phyloP scores from a whole-genome alignment of 2,113 vertebrate genomes.

The Dasyprocta punctata region DNA sequence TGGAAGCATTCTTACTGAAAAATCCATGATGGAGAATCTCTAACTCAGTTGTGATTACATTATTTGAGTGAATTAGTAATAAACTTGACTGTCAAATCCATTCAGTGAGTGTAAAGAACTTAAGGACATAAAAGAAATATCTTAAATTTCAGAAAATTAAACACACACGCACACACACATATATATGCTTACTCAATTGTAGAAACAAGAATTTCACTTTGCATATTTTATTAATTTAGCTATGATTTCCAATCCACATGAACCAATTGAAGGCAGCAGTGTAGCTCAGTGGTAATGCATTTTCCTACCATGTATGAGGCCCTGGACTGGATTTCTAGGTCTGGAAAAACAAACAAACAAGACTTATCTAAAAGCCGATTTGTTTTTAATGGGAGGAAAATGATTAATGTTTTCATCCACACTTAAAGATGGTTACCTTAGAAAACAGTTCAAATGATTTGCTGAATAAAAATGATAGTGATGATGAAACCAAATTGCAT shows the following conservation, averaged over 20 bases:
- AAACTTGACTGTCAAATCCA: not conserved
- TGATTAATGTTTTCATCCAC: not conserved
- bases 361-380: not conserved
- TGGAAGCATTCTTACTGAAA: conserved; percentile 49
- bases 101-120: not conserved
- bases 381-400: not conserved
- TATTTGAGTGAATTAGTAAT: conserved; percentile 16
- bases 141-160: not conserved
- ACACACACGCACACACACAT: no score
- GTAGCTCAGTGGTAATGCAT: not conserved
- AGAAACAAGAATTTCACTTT: not conserved
- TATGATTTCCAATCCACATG: not conserved
- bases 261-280: not conserved
- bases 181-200: not conserved
- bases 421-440: not conserved
- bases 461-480: not conserved
- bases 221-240: not conserved
- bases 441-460: not conserved
- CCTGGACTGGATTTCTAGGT: not conserved
- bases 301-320: not conserved
- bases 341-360: not conserved
- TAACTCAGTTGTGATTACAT: not conserved
- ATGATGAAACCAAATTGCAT: not conserved
- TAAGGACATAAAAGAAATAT: not conserved
- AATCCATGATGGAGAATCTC: conserved; percentile 15